These are phyloP conservation scores for Agrotis exclamationis DNA, from an alignment of 2,888 invertebrate species.

Conservation along the genomic window DNA sequence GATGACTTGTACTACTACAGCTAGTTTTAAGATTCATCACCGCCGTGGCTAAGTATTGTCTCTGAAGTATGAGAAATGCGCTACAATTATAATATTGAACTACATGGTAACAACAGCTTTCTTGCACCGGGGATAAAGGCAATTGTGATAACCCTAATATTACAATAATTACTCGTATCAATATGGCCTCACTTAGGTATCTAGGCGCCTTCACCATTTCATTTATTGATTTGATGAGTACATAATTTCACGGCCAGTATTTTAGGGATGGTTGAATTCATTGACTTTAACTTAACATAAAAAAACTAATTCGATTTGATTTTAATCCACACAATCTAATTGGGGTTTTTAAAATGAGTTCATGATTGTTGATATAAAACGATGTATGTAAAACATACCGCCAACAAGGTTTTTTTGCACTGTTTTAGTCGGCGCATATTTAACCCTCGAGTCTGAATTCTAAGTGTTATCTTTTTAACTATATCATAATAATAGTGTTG, in stretches of 20 bases:
- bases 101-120: slow-evolving; percentile 74
- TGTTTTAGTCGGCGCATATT: neutral
- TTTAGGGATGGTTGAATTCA: slow-evolving; percentile 26
- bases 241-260: slow-evolving; percentile 23
- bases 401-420: slow-evolving; percentile 8
- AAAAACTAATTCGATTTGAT: slow-evolving; percentile 16
- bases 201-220: slow-evolving; percentile 17
- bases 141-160: slow-evolving; percentile 51
- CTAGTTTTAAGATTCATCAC: slow-evolving; percentile 83
- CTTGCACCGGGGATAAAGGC: slow-evolving; percentile 73
- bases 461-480: neutral
- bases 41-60: slow-evolving; percentile 78
- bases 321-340: slow-evolving; percentile 14
- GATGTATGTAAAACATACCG: neutral
- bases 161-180: slow-evolving; percentile 32
- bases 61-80: slow-evolving; percentile 74
- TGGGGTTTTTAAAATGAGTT: neutral
- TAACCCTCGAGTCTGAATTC: slow-evolving; percentile 7
- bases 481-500: slow-evolving; percentile 8
- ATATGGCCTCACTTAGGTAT: slow-evolving; percentile 32
- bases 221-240: slow-evolving; percentile 36
- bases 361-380: slow-evolving; percentile 9
- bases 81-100: slow-evolving; percentile 67
- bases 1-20: slow-evolving; percentile 77
- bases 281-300: slow-evolving; percentile 23